A percentile compares a stretch with the other conserved stretches of the same genome.
Conservation (phyloP, 2,797 vertebrate genomes). For the Alcedo atthis region DNA sequence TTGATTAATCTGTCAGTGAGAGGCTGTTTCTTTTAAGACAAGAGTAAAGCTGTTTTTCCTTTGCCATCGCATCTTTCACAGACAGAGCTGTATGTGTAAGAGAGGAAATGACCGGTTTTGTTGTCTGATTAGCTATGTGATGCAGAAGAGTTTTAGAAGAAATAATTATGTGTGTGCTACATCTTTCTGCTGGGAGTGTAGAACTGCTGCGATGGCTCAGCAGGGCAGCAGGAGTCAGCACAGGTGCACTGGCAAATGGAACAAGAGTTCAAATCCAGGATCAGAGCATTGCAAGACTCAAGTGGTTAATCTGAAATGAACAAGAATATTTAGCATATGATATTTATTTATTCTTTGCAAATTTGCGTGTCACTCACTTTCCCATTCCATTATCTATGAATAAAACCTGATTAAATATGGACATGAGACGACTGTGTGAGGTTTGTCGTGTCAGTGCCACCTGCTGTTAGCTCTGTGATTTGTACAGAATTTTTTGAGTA, state of each 20-base stretch:
- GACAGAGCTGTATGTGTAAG: neutral
- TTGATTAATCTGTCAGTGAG: neutral
- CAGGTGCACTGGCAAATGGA: neutral
- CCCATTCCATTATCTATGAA: neutral
- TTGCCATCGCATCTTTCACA: neutral
- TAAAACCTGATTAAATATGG: neutral
- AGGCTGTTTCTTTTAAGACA: neutral
- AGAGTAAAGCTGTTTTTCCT: neutral
- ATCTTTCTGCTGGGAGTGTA: neutral
- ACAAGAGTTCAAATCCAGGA: neutral
- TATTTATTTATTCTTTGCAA: neutral
- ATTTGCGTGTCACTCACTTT: neutral
- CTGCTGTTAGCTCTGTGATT: neutral
- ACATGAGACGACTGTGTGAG: neutral
- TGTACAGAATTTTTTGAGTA: neutral
- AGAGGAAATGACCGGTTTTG: neutral
- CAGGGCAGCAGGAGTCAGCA: neutral
- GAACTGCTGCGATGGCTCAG: neutral
- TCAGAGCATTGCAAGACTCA: neutral
- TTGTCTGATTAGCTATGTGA: neutral
- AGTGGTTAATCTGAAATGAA: neutral
- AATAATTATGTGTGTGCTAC: neutral
- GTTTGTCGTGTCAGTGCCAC: constrained; percentile 24
- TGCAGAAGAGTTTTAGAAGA: neutral
- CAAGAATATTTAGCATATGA: neutral